Evolutionary conservation across 2,113 vertebrate genomes (phyloP).

Genomic region (Spea multiplicata): DNA sequence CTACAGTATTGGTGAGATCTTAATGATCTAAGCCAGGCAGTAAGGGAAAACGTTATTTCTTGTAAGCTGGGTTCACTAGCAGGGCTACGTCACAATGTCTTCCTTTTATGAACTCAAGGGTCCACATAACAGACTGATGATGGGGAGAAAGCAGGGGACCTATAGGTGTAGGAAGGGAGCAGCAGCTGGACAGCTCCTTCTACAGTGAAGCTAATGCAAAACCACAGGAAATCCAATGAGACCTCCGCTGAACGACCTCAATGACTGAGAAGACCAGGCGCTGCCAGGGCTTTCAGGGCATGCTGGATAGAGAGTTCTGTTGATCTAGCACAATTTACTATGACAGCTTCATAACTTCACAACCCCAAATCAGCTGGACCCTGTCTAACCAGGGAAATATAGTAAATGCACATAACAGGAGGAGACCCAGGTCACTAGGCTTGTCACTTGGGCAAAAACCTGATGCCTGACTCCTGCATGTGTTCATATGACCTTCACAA

Average conservation of each 20-base stretch:
- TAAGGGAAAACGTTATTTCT: no score
- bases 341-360: conserved; percentile 8
- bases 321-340: conserved; percentile 8
- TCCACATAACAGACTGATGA: conserved; percentile 7
- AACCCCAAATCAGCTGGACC: background rate
- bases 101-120: no score
- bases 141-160: conserved; percentile 37
- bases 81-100: no score
- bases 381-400: background rate
- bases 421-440: no score
- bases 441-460: no score
- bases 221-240: background rate
- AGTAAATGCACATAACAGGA: no score
- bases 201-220: background rate
- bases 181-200: conserved; percentile 32
- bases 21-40: no score
- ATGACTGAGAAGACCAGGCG: background rate
- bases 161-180: background rate
- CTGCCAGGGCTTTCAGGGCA: background rate
- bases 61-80: no score
- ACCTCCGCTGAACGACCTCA: background rate
- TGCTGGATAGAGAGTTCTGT: background rate
- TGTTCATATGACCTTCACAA: no score
- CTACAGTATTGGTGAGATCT: no score
- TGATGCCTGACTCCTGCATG: no score